Conservation (phyloP, 2,888 invertebrate species). For the Drosophila meridiana region DNA sequence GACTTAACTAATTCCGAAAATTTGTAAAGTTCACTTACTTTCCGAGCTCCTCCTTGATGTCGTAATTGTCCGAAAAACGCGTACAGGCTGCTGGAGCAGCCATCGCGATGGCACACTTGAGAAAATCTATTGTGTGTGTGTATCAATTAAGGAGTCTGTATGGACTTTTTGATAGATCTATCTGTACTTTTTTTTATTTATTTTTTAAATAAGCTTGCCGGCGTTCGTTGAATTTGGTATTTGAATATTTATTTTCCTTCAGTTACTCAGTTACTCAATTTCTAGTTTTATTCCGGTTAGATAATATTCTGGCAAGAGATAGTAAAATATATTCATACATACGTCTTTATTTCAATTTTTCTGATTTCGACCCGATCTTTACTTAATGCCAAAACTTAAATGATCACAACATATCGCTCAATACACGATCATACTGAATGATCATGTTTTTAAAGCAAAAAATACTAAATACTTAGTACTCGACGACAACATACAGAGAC, state of each 20-base stretch:
- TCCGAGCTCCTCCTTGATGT: conserved; percentile 99
- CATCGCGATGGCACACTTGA: conserved; percentile 88
- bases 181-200: not conserved
- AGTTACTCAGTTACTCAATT: not conserved
- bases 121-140: conserved; percentile 84
- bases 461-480: not conserved
- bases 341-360: not conserved
- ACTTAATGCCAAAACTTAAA: not conserved
- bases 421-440: conserved; percentile 14
- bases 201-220: not conserved
- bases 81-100: conserved; percentile 96
- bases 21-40: conserved; percentile 90
- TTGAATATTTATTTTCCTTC: not conserved
- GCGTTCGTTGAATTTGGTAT: not conserved
- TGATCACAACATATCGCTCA: not conserved
- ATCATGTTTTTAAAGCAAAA: not conserved
- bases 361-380: not conserved
- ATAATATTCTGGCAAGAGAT: not conserved
- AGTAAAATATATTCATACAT: not conserved
- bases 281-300: too few species aligned
- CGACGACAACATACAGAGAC: not conserved
- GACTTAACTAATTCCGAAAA: not conserved
- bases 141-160: conserved; percentile 18
- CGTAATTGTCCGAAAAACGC: conserved; percentile 99
- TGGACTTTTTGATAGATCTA: not conserved